Evolutionary conservation across 1,140 invertebrate species (phyloP), one percentile per base, ranked within the genome.

Genomic region (Pantala flavescens): DNA sequence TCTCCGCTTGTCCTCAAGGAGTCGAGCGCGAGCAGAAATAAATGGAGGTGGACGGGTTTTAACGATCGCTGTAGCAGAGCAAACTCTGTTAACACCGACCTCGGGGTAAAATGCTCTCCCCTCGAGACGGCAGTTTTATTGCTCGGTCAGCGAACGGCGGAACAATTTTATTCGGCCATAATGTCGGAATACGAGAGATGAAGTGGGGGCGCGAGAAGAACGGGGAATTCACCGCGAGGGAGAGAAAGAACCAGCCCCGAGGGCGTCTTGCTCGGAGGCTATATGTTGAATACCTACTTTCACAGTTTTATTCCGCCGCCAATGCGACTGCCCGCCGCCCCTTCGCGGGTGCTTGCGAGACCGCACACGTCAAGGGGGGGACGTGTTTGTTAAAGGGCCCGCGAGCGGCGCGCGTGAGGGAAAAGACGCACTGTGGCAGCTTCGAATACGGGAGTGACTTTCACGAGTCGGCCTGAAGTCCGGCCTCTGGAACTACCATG

Each of bases 251-350:
- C 49, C 16, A 63, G 49, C 14, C 49, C 12, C 1, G 49, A 3
- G 49, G 49, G 49, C 49, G 49, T 63, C 49, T 63, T 63, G 49
- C 49, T 63, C 49, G 49, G 49, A 63, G 49, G 49, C 49, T 63
- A 63, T 63, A 63, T 63, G 49, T 63, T 21, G 49, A 63, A 63
- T 63, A 21, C 49, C 49, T 63, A 63, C 49, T 63, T 63, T 63
- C 49, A 19, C 14, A 16, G n/a, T 16, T 63, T 63, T 63, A 63
- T 63, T 63, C 49, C 49, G 49, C 49, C 49, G 49, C 49, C 49
- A 63, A 19, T 21, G 49, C 49, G 49, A 63, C 49, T 21, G 49
- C 12, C 49, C 49, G 49, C n/a, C 49, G 16, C 49, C 49, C 49
- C 49, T 63, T 21, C 49, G 16, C 49, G 28, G 28, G 28, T 2